These are phyloP conservation scores for Heterodera filipjevi DNA, from an alignment of 2,888 invertebrate genomes.

Conservation along the genomic window DNA sequence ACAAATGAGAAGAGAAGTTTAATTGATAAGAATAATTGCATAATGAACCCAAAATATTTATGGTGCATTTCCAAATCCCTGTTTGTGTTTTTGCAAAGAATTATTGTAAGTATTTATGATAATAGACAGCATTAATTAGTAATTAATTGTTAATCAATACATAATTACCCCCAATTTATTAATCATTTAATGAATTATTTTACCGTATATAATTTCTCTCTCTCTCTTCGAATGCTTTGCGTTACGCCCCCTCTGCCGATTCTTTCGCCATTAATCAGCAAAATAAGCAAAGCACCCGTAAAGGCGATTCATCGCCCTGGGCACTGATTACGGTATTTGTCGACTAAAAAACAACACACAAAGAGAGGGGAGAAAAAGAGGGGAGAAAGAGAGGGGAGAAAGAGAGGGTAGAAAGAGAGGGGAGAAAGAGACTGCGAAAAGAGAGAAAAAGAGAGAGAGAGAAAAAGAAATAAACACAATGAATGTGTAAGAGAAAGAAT, in stretches of 20 bases:
- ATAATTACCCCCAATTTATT: no score
- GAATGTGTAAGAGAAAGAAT: no score
- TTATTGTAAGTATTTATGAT: no score
- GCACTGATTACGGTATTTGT: not conserved
- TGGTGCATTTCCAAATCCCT: no score
- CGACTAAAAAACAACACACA: not conserved
- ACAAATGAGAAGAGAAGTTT: no score
- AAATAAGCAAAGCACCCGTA: not conserved
- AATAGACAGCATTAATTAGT: no score
- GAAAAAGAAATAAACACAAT: no score
- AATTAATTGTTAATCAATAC: no score
- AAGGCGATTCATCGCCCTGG: not conserved
- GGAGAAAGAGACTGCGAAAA: not conserved
- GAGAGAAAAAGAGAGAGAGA: not conserved
- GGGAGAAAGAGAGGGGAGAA: not conserved
- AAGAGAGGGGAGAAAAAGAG: not conserved
- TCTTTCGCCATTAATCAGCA: not conserved
- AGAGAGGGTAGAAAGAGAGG: not conserved
- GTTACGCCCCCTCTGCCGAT: not conserved
- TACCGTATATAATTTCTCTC: not conserved
- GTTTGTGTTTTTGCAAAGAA: no score
- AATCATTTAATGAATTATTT: not conserved
- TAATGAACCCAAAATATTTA: no score
- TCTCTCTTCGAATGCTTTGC: not conserved
- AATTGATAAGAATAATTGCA: no score